Conservation (phyloP, 2,888 invertebrate species). For the Latrodectus hesperus region DNA sequence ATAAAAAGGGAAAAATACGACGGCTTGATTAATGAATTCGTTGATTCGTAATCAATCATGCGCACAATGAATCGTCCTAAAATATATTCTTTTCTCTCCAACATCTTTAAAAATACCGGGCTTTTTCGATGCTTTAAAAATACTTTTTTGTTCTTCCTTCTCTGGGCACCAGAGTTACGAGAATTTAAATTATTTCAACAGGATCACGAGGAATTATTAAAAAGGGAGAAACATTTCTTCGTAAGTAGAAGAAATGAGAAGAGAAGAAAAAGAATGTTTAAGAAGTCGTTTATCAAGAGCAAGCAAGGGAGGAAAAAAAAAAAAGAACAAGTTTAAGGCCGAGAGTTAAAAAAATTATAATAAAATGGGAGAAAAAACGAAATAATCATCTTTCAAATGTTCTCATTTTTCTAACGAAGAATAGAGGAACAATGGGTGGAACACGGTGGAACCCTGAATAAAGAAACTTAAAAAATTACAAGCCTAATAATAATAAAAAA, state of each 20-base stretch:
- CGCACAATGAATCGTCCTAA: conserved; percentile 3
- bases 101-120: not conserved
- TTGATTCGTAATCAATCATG: not conserved
- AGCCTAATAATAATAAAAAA: conserved; percentile 48
- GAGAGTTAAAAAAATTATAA: not conserved
- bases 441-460: conserved; percentile 18
- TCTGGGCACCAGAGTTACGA: conserved; percentile 2
- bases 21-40: not conserved
- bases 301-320: conserved; percentile 2
- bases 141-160: not conserved
- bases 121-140: not conserved
- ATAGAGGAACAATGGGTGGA: conserved; percentile 47
- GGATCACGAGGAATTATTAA: conserved; percentile 35
- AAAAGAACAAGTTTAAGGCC: conserved; percentile 11
- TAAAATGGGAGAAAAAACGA: conserved; percentile 20
- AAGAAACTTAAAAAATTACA: conserved; percentile 45
- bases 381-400: conserved; percentile 67
- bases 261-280: conserved; percentile 47
- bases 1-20: not conserved
- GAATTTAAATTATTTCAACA: conserved; percentile 54
- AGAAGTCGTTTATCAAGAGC: conserved; percentile 48
- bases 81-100: not conserved
- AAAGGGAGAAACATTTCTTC: conserved; percentile 39
- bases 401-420: conserved; percentile 59
- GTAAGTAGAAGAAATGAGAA: conserved; percentile 3